Evolutionary conservation across 2,797 vertebrate species (phyloP).

Genomic region (Rhynchonycteris naso): DNA sequence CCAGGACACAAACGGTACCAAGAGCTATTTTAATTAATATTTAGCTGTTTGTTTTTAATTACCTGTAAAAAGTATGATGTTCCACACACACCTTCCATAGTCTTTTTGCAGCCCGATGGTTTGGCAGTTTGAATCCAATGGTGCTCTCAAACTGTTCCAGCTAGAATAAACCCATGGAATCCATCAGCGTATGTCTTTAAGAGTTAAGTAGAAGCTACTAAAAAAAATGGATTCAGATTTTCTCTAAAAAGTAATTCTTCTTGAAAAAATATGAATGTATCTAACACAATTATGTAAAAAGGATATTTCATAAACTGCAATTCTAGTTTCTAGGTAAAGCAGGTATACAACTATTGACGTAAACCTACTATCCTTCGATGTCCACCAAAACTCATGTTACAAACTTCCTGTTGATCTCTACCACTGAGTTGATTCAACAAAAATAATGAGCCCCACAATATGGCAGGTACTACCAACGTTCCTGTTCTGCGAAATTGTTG

Average conservation of each 20-base stretch:
- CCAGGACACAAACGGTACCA: not conserved
- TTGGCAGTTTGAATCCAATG: slow-evolving; percentile 98
- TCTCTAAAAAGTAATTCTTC: slow-evolving; percentile 53
- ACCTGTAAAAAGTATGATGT: slow-evolving; percentile 99
- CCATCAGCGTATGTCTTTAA: slow-evolving; percentile 71
- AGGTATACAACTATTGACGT: not conserved
- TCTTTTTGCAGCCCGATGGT: slow-evolving; percentile 95
- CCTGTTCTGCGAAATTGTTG: not conserved
- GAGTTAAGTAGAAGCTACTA: slow-evolving; percentile 29
- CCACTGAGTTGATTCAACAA: not conserved
- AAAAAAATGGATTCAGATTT: slow-evolving; percentile 38
- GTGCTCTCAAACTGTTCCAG: slow-evolving; percentile 98
- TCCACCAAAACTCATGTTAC: slow-evolving; percentile 1
- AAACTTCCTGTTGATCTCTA: not conserved
- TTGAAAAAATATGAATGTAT: not conserved
- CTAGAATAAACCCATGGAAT: slow-evolving; percentile 85
- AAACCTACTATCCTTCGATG: slow-evolving; percentile 1
- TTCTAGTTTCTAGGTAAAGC: slow-evolving; percentile 56
- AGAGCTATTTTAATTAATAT: not conserved
- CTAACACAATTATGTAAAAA: slow-evolving; percentile 38
- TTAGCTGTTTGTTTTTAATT: slow-evolving; percentile 55
- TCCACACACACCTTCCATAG: slow-evolving; percentile 99
- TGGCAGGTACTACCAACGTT: not conserved
- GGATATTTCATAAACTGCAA: not conserved
- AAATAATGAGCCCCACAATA: not conserved